Evolutionary conservation across 2,888 invertebrate genomes (phyloP).

Genomic region (Apodemia zela): DNA sequence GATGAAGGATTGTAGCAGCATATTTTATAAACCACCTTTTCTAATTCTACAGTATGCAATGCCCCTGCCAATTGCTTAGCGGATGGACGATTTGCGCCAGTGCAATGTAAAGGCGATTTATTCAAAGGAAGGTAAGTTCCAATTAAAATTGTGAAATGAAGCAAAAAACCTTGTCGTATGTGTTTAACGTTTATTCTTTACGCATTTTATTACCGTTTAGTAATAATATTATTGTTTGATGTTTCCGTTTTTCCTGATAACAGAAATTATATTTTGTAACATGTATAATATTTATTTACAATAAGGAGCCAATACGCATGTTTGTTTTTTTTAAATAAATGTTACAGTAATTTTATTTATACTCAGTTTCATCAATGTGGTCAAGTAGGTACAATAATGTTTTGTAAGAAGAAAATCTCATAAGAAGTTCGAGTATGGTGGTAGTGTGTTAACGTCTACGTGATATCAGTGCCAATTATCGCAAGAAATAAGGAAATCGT

Average conservation of each 20-base stretch:
- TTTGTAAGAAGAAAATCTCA: too few species aligned
- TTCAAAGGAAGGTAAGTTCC: conserved; percentile 77
- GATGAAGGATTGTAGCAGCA: neutral
- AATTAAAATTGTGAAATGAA: conserved; percentile 31
- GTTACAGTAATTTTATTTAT: too few species aligned
- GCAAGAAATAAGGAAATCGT: too few species aligned
- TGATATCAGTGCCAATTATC: too few species aligned
- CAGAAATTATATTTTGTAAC: neutral
- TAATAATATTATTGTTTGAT: neutral
- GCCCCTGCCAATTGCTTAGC: conserved; percentile 68
- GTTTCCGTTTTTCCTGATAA: conserved; percentile 10
- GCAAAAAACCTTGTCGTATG: conserved; percentile 20
- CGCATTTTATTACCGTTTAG: neutral
- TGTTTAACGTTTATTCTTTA: neutral
- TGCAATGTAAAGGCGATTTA: conserved; percentile 84
- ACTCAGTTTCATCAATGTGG: too few species aligned
- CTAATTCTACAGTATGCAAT: conserved; percentile 39
- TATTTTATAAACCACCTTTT: neutral
- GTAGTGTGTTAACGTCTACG: too few species aligned
- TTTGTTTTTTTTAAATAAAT: too few species aligned
- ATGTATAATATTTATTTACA: neutral
- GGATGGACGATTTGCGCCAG: conserved; percentile 80
- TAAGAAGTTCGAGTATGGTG: too few species aligned
- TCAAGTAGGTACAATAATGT: too few species aligned
- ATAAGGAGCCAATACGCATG: too few species aligned